Evolutionary conservation across 2,888 invertebrate genomes (phyloP).

Genomic region (Empis livida): DNA sequence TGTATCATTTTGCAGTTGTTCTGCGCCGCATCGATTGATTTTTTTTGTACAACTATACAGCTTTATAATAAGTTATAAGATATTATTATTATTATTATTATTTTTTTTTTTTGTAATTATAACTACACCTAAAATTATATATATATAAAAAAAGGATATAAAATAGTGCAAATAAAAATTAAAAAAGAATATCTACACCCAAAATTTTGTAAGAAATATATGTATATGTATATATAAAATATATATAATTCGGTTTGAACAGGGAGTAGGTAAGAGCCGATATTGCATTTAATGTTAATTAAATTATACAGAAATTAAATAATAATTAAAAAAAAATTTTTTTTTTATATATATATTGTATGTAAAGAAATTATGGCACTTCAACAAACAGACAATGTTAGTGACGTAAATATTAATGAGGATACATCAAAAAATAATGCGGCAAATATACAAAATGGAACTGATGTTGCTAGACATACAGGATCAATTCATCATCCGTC

Average conservation of each 20-base stretch:
- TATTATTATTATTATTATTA: not conserved
- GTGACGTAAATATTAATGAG: conserved; percentile 17
- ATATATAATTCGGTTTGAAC: not conserved
- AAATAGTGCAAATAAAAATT: conserved; percentile 2
- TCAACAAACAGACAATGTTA: conserved; percentile 20
- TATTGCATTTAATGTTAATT: too few relatives aligned
- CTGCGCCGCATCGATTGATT: conserved; percentile 18
- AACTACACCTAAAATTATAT: not conserved
- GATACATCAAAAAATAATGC: conserved; percentile 11
- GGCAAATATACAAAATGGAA: conserved; percentile 2
- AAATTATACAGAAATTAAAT: too few relatives aligned
- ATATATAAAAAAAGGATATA: conserved; percentile 1
- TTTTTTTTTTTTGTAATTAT: not conserved
- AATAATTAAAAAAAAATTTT: too few relatives aligned
- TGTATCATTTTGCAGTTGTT: conserved; percentile 15
- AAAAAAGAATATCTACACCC: conserved; percentile 1
- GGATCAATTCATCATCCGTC: conserved; percentile 20
- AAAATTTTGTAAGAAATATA: not conserved
- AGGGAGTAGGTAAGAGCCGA: too few relatives aligned
- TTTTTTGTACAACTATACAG: conserved; percentile 9
- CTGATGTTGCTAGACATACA: conserved; percentile 1
- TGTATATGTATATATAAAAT: not conserved
- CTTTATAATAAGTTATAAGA: not conserved
- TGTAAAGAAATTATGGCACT: conserved; percentile 18
- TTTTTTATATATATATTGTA: too few relatives aligned